These are phyloP conservation scores for Sebastes oblongus DNA, from an alignment of 2,797 vertebrate genomes.

Conservation along the genomic window DNA sequence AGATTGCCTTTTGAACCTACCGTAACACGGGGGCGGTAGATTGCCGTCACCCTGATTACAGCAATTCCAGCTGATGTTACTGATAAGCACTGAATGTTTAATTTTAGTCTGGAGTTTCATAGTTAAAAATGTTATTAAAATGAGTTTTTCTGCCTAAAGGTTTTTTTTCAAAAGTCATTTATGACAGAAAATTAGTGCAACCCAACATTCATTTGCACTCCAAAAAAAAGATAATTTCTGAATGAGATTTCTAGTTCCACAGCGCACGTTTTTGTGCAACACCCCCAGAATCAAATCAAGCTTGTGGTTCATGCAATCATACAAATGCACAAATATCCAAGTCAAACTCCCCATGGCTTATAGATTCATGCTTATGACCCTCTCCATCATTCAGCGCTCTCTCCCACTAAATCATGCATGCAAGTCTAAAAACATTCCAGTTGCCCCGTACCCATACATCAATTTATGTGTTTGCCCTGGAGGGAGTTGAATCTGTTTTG, in stretches of 20 bases:
- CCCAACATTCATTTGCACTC: constrained; percentile 35
- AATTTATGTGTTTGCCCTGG: constrained; percentile 75
- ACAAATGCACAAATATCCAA: constrained; percentile 58
- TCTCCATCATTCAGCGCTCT: constrained; percentile 61
- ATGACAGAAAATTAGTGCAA: constrained; percentile 20
- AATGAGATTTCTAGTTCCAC: constrained; percentile 22
- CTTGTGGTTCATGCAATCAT: constrained; percentile 45
- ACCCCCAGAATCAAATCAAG: constrained; percentile 17
- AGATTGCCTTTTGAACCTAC: constrained; percentile 36
- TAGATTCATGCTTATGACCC: constrained; percentile 68
- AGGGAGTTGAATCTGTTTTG: constrained; percentile 65
- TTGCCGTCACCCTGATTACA: constrained; percentile 21
- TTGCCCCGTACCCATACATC: constrained; percentile 55
- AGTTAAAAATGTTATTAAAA: constrained; percentile 32
- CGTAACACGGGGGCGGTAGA: neutral
- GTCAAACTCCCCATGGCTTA: constrained; percentile 53
- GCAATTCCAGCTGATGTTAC: constrained; percentile 28
- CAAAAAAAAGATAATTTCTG: constrained; percentile 5
- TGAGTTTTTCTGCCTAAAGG: constrained; percentile 16
- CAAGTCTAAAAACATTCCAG: constrained; percentile 67
- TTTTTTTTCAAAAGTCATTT: constrained; percentile 8
- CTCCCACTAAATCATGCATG: constrained; percentile 73
- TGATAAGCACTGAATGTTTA: constrained; percentile 29
- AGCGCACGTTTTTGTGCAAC: neutral
- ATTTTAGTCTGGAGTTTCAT: constrained; percentile 24